Conservation (phyloP, 1,140 invertebrate genomes). For the Cecropterus lyciades region DNA sequence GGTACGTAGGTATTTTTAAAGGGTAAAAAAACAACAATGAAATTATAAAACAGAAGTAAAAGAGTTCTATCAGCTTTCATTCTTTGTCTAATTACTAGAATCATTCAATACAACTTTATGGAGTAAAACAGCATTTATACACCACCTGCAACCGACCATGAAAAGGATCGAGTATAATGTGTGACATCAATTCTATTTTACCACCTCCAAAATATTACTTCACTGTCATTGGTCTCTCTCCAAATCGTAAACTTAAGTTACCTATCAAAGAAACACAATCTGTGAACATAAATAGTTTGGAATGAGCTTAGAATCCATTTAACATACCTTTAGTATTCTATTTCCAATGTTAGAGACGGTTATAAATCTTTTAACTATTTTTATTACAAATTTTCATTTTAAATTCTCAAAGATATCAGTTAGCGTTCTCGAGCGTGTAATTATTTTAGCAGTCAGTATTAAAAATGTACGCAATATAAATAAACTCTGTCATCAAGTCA, state of each 20-base stretch:
- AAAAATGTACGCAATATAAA: constrained; percentile 44
- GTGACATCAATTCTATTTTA: too few relatives aligned
- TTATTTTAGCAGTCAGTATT: constrained; percentile 58
- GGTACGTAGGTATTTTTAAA: too few relatives aligned
- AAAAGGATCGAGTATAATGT: too few relatives aligned
- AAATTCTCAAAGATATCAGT: constrained; percentile 37
- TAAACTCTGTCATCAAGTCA: constrained; percentile 67
- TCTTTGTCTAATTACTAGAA: too few relatives aligned
- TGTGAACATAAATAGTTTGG: constrained; percentile 26
- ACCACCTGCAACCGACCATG: too few relatives aligned
- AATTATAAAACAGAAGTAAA: too few relatives aligned
- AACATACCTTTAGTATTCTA: constrained; percentile 37
- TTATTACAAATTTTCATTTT: constrained; percentile 57
- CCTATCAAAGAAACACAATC: constrained; percentile 27
- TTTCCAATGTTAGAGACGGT: constrained; percentile 27
- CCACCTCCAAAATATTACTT: neutral
- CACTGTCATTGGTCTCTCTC: neutral
- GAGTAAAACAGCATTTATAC: too few relatives aligned
- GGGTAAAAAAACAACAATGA: too few relatives aligned
- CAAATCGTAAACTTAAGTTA: constrained; percentile 25
- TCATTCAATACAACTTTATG: too few relatives aligned
- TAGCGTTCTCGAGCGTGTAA: constrained; percentile 47
- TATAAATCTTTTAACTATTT: constrained; percentile 37
- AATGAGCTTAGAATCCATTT: constrained; percentile 36
- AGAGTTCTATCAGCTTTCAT: too few relatives aligned